Evolutionary conservation across 2,888 invertebrate genomes (phyloP), one percentile per base, ranked within the genome.

Genomic region (Acronicta leporina): DNA sequence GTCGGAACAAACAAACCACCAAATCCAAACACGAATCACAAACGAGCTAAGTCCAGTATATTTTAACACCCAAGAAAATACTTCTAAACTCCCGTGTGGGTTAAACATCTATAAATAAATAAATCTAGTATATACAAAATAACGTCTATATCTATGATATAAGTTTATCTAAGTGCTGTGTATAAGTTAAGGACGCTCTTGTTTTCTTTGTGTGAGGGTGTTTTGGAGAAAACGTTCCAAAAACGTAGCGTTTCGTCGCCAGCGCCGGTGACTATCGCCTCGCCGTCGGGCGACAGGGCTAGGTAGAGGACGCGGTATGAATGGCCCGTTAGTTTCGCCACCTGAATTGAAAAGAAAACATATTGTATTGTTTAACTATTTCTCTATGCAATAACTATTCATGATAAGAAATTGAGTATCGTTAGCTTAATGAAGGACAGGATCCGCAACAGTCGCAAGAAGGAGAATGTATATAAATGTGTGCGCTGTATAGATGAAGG

Each of bases 191-290:
- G 95, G 53, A 98, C 98, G 67, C 98, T 98, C 89, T 98, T 97
- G 79, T 98, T 98, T 89, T 98, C 98, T 89, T 98, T 98, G 86
- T 98, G 98, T 60, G 98, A 98, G 40, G 98, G 96, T 14, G 98
- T 98, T 95, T 99, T 99, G 84, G 98, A 99, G 94, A 99, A 99
- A 0, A 99, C 99, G 95, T 99, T 99, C 99, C 99, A 99, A 91
- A 99, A 99, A 8, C 99, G 95, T 6, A 99, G 95, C 0, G 99
- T 99, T 88, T 99, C 99, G 90, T 99, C 99, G 0, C 99, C 99
- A 0, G 99, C 99, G 27, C 99, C 99, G 0, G 99, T 99, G 0
- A 99, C 99, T 72, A 99, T 99, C 3, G 99, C 98, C 88, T 99
- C 99, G 35, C 99, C 99, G 88, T 99, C 99, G 0, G 99, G 99